These are phyloP conservation scores for Poecilia latipinna DNA, from an alignment of 2,113 vertebrate genomes.

Conservation along the genomic window DNA sequence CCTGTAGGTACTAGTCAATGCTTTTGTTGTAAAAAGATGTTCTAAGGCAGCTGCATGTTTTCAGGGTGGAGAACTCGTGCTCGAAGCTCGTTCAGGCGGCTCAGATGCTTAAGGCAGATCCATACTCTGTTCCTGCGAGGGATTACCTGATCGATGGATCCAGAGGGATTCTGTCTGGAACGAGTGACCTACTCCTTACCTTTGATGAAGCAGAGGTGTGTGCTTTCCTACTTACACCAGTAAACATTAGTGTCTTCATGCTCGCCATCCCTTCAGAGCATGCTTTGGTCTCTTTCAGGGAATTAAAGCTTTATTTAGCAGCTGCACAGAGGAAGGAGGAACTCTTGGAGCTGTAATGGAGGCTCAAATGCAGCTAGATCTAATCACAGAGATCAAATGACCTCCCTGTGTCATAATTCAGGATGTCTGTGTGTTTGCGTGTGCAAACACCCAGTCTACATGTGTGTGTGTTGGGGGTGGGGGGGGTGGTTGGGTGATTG, in stretches of 20 bases:
- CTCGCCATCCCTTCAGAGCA: constrained; percentile 39
- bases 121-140: constrained; percentile 96
- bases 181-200: constrained; percentile 95
- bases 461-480: constrained; percentile 14
- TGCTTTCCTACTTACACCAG: constrained; percentile 33
- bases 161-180: constrained; percentile 96
- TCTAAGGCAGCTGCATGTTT: constrained; percentile 32
- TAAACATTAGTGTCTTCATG: constrained; percentile 37
- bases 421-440: constrained; percentile 16
- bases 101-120: constrained; percentile 95
- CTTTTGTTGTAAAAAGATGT: background rate
- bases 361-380: constrained; percentile 62
- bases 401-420: constrained; percentile 60
- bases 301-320: constrained; percentile 73
- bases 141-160: constrained; percentile 98
- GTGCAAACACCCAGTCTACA: too few species aligned
- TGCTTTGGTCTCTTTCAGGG: constrained; percentile 55
- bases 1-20: constrained; percentile 5
- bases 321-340: constrained; percentile 55
- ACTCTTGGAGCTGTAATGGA: constrained; percentile 56
- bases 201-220: constrained; percentile 97
- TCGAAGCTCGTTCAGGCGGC: constrained; percentile 95
- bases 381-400: constrained; percentile 72
- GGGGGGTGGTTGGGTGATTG: background rate
- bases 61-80: constrained; percentile 95